phyloP scores from a whole-genome alignment of 1,140 invertebrate genomes.

The Heliothis subflexa region DNA sequence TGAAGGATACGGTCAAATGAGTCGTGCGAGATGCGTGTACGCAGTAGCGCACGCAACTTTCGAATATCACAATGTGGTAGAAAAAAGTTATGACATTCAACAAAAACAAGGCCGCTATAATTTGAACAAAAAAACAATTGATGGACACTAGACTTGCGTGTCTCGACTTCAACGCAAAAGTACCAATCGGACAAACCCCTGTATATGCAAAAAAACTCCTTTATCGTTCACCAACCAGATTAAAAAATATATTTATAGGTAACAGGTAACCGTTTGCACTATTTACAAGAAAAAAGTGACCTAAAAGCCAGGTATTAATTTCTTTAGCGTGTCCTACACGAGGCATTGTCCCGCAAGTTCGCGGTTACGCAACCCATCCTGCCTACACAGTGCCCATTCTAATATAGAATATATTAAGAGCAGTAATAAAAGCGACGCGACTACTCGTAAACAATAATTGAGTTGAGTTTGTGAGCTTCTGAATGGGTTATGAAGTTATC shows the following conservation, averaged over 20 bases:
- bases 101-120: not conserved
- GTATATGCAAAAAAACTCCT: too few relatives aligned
- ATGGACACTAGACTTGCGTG: too few relatives aligned
- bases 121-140: too few relatives aligned
- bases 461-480: constrained; percentile 19
- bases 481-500: constrained; percentile 21
- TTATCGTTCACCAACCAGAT: too few relatives aligned
- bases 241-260: too few relatives aligned
- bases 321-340: constrained; percentile 12
- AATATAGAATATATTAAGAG: constrained; percentile 47
- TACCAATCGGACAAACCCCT: too few relatives aligned
- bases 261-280: not conserved
- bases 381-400: constrained; percentile 39
- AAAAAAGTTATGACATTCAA: too few relatives aligned
- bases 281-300: not conserved
- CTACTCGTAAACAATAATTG: constrained; percentile 49
- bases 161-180: too few relatives aligned
- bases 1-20: constrained; percentile 38
- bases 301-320: constrained; percentile 36
- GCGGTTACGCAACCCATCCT: constrained; percentile 50
- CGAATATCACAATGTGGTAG: not conserved
- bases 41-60: constrained; percentile 23
- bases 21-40: not conserved
- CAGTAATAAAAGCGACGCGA: constrained; percentile 45
- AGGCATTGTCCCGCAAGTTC: constrained; percentile 46